A percentile compares a stretch with the other conserved stretches of the same genome.
These are phyloP conservation scores for Florisuga fusca DNA, from an alignment of 2,797 vertebrate genomes.

Conservation along the genomic window DNA sequence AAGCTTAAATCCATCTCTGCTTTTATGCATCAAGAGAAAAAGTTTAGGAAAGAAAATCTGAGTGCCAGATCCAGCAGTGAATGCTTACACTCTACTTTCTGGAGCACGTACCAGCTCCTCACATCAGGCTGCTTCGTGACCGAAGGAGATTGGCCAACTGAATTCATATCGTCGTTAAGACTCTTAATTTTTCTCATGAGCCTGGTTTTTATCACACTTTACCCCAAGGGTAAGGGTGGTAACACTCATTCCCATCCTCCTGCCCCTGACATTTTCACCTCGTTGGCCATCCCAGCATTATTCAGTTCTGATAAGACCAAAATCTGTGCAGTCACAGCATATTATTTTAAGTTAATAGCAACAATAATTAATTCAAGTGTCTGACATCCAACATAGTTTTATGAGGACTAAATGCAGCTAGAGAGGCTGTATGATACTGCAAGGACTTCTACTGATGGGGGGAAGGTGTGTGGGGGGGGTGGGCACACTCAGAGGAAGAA, in stretches of 20 bases:
- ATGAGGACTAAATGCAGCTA: neutral
- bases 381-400: neutral
- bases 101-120: neutral
- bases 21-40: neutral
- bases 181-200: neutral
- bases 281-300: neutral
- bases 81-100: neutral
- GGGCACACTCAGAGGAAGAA: neutral
- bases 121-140: neutral
- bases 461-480: accelerated
- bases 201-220: neutral
- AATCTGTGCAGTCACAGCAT: neutral
- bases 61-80: neutral
- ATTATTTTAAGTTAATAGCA: neutral
- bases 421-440: neutral
- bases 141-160: neutral
- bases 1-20: neutral
- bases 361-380: neutral
- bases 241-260: too few species aligned
- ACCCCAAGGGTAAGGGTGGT: too few species aligned
- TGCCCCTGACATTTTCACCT: neutral
- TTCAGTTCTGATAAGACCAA: neutral
- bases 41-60: neutral
- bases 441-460: neutral
- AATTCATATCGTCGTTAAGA: neutral